Base-by-base conservation (phyloP, 2,113 vertebrate genomes). In the Thunnus thynnus region DNA sequence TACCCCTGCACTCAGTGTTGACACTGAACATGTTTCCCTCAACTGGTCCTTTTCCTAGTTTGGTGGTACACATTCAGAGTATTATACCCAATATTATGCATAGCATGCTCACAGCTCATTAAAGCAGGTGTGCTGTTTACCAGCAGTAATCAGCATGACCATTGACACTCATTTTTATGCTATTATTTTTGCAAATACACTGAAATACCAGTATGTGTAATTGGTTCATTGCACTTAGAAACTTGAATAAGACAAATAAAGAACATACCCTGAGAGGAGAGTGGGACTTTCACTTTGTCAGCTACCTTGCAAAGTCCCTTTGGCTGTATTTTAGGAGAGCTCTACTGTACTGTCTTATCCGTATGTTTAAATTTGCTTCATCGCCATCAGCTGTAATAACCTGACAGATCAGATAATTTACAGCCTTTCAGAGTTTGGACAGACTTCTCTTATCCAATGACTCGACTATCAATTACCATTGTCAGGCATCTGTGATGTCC, bases 391-490 rank as follows among this genome's bases (percentile, higher is more conserved):
- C 69, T 48, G 47, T 74, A 30, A 82, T 78, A 86, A 67, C 50
- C 22, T 46, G 36, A 76, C 48, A 17, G 32, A 77, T 86, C 67
- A 77, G 73, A 80, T 84, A 16, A 89, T 82, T 78, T 54, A 56
- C 57, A 76, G 60, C 65, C 76, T 86, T 82, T 71, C 58, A 57
- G 50, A 67, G 63, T 76, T 61, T 44, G 55, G 75, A 83, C 70
- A 14, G 80, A 57, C 44, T 32, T 68, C 66, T 86, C 62, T 80
- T 46, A 69, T 84, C 63, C 44, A 12, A 62, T 84, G 64, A 57
- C 65, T 22, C n/a, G 55, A 83, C 69, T 83, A 88, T 91, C 86
- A 67, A 51, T 83, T 64, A 64, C 88, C 76, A 81, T 88, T 88
- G 85, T 89, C 78, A 51, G 84, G 22, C 80, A 84, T 89, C 86